These are phyloP conservation scores for Cliona cf. orientalis DNA, from an alignment of 37 sponge, comb jelly and placozoan species.

Conservation along the genomic window DNA sequence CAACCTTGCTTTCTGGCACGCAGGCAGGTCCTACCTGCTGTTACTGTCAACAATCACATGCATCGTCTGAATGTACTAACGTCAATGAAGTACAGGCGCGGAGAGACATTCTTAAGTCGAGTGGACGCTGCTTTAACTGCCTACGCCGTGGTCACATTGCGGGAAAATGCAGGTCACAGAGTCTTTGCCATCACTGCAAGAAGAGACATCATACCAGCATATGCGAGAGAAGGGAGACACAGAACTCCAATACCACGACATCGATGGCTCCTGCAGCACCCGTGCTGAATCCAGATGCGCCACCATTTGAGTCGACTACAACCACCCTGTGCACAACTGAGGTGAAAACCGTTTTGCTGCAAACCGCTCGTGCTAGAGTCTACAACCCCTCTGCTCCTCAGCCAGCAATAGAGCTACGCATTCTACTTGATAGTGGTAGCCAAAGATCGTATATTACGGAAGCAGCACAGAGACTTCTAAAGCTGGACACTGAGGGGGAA, in stretches of 20 bases:
- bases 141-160: conserved; percentile 20
- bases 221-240: too few species aligned
- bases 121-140: conserved; percentile 42
- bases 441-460: conserved; percentile 28
- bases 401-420: background rate
- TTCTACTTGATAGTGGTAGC: conserved; percentile 44
- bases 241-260: too few species aligned
- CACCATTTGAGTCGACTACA: background rate
- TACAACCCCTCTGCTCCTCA: background rate
- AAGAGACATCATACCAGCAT: conserved; percentile 32
- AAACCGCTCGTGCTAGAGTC: conserved; percentile 19
- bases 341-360: conserved; percentile 1
- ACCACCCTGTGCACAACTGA: conserved; percentile 9
- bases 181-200: conserved; percentile 15
- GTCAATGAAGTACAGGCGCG: conserved; percentile 6
- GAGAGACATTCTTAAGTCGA: conserved; percentile 19
- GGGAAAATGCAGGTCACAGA: conserved; percentile 4
- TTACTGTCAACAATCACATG: conserved; percentile 36
- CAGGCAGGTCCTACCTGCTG: too few species aligned
- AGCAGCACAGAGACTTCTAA: background rate
- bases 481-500: background rate
- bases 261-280: too few species aligned
- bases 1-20: too few species aligned
- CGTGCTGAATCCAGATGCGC: conserved; percentile 6
- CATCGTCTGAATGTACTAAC: background rate